phyloP scores from a whole-genome alignment of 1,140 invertebrate genomes.

The Coelopa frigida region DNA sequence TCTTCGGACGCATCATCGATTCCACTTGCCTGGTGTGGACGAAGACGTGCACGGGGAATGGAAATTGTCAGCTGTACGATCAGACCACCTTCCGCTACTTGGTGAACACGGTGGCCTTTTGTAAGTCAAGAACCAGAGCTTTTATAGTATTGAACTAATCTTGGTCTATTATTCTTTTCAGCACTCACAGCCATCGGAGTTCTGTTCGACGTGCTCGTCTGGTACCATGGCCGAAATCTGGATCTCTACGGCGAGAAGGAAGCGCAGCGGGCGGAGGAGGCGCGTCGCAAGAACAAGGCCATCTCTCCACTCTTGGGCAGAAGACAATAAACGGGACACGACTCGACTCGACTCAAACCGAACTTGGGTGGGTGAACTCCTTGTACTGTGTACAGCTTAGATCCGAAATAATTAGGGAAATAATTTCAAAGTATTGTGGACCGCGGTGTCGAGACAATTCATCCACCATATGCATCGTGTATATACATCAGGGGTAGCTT shows the following conservation, averaged over 20 bases:
- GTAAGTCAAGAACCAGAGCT: conserved; percentile 40
- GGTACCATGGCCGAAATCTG: conserved; percentile 51
- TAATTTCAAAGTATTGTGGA: too few relatives aligned
- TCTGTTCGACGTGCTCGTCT: conserved; percentile 52
- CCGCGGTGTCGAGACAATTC: too few relatives aligned
- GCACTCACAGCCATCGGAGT: conserved; percentile 50
- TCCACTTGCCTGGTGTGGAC: conserved; percentile 58
- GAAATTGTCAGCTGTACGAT: conserved; percentile 60
- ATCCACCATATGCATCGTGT: too few relatives aligned
- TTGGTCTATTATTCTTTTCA: conserved; percentile 24
- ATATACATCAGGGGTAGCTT: too few relatives aligned
- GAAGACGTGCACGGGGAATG: conserved; percentile 52
- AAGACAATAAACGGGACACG: too few relatives aligned
- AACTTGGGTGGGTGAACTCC: too few relatives aligned
- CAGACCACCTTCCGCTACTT: conserved; percentile 52
- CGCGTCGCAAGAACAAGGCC: conserved; percentile 23
- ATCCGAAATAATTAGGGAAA: too few relatives aligned
- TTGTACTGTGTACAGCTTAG: too few relatives aligned
- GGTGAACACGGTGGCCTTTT: conserved; percentile 51
- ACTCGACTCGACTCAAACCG: too few relatives aligned
- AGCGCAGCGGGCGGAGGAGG: conserved; percentile 27
- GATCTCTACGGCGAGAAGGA: conserved; percentile 54
- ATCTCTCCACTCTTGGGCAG: conserved; percentile 33
- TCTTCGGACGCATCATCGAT: conserved; percentile 59
- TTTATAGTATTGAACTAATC: not conserved